Percentiles rank a stretch among this genome's conserved stretches.
phyloP scores from a whole-genome alignment of 1,140 invertebrate species.

The Cherax destructor region DNA sequence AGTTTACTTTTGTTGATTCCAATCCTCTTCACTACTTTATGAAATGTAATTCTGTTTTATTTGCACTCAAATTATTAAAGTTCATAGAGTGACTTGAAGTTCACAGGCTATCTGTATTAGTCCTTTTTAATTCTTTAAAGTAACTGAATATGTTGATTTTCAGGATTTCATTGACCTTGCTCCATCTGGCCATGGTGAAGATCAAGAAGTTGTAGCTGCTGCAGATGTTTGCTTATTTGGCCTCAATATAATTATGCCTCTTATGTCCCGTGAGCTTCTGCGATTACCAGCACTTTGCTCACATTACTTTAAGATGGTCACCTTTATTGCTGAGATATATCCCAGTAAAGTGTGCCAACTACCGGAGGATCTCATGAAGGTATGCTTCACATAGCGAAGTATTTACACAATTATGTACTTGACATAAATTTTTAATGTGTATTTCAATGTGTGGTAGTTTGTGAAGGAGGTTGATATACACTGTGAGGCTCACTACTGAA shows the following conservation, averaged over 20 bases:
- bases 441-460: too few relatives aligned
- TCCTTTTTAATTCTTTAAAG: too few relatives aligned
- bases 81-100: too few relatives aligned
- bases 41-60: too few relatives aligned
- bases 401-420: too few relatives aligned
- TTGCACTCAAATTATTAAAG: too few relatives aligned
- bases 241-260: slow-evolving; percentile 84
- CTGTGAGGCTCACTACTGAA: too few relatives aligned
- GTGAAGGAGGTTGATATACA: too few relatives aligned
- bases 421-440: too few relatives aligned
- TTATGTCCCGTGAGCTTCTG: slow-evolving; percentile 85
- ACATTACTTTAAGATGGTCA: slow-evolving; percentile 81
- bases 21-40: too few relatives aligned
- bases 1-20: too few relatives aligned
- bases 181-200: slow-evolving; percentile 73
- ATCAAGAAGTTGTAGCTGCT: slow-evolving; percentile 76
- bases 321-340: slow-evolving; percentile 82
- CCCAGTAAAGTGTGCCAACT: slow-evolving; percentile 80
- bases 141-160: neutral
- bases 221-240: slow-evolving; percentile 84
- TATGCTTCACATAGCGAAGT: slow-evolving; percentile 1
- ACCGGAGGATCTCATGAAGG: slow-evolving; percentile 79
- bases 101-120: neutral
- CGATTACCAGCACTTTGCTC: slow-evolving; percentile 83
- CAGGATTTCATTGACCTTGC: slow-evolving; percentile 82